A percentile compares a stretch with the other conserved stretches of the same genome.
These are phyloP conservation scores for Phenacoccus solenopsis DNA, from an alignment of 1,140 invertebrate species.

Conservation along the genomic window DNA sequence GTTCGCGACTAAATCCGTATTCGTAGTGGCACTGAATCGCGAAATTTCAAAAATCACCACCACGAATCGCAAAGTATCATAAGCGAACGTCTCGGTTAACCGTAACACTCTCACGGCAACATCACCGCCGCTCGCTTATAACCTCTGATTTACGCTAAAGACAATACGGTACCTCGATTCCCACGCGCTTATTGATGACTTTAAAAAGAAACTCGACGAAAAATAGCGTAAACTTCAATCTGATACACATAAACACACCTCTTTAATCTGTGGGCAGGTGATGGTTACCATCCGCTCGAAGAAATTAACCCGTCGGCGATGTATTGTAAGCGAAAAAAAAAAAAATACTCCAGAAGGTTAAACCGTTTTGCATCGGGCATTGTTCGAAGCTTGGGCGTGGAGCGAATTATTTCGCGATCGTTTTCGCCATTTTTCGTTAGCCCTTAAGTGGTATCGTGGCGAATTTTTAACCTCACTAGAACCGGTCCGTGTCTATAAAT, in stretches of 20 bases:
- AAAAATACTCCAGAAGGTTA: too few relatives aligned
- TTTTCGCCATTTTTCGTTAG: too few relatives aligned
- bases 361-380: too few relatives aligned
- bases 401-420: too few relatives aligned
- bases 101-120: not conserved
- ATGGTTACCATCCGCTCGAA: not conserved
- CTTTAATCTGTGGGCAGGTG: not conserved
- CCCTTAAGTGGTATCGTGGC: too few relatives aligned
- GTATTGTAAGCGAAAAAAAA: too few relatives aligned
- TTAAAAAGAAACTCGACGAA: not conserved
- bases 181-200: not conserved
- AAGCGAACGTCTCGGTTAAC: too few relatives aligned
- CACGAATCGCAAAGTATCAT: not conserved
- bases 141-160: not conserved
- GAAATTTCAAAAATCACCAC: not conserved
- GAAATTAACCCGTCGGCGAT: not conserved
- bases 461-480: too few relatives aligned
- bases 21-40: not conserved
- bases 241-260: not conserved
- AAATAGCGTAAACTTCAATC: not conserved
- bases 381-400: too few relatives aligned
- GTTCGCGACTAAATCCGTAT: too few relatives aligned
- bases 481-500: too few relatives aligned
- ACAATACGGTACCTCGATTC: not conserved
- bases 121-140: not conserved